Evolutionary conservation across 2,888 invertebrate genomes (phyloP), one percentile per base, ranked within the genome.

Genomic region (Rosalia funebris): DNA sequence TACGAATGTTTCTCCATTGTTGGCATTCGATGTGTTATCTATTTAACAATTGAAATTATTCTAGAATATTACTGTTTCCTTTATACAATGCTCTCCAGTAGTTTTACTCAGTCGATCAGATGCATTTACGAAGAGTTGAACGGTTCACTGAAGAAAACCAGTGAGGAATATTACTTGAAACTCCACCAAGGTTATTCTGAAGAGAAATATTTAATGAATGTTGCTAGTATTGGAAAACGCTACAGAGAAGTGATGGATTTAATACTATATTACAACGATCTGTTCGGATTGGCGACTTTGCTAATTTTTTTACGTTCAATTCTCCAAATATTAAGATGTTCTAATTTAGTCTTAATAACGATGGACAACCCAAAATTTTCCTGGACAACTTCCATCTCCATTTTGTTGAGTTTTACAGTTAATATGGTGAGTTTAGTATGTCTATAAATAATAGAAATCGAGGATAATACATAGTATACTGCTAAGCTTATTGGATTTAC

Each of bases 41-140:
- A 17, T 5, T 25, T 5, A 3, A 14, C 20, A 9, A 34, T 17
- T 5, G 7, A 16, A 36, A 11, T 31, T n/a, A 20, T 55, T 7
- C 19, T n/a, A 9, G 55, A 45, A 37, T 55, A 55, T 17, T 55
- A 37, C 19, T 45, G 55, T 14, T 37, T 45, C 1, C 2, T 55
- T 10, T 36, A 16, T 5, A 34, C 45, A 1, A 10, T 55, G 34
- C n/a, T 19, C 10, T 32, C 20, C 1, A 17, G 44, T 12, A 42
- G 19, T 17, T 11, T 55, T n/a, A 16, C 20, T 3, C 20, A 17
- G 9, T 15, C 14, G 19, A 19, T 36, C 2, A 32, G 17, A 11
- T 32, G 45, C 17, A 20, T 15, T 7, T 55, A 37, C 11, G 25
- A 34, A 32, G 55, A 44, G 3, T 19, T 55, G 7, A 39, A 55